Evolutionary conservation across 2,888 invertebrate species (phyloP), one percentile per base, ranked within the genome.

Genomic region (Phyllotreta striolata): DNA sequence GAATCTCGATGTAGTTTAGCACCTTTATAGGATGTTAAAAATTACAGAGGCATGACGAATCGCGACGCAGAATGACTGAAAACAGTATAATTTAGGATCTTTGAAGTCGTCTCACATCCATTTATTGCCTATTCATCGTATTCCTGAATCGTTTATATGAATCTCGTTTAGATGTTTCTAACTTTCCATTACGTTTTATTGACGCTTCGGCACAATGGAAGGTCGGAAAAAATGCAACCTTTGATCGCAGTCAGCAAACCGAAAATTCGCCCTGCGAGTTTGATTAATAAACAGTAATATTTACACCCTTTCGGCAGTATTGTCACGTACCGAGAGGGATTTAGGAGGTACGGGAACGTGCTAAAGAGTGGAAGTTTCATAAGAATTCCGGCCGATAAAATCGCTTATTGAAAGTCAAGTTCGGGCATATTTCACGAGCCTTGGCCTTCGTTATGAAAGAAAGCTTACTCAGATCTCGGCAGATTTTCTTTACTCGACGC

Each of bases 401-500:
- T 60, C 64, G 51, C 64, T 56, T 60, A 64, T 64, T 64, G 64
- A 60, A 63, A 63, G 63, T 63, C 63, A 58, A 58, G 56, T 63
- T 63, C 47, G 52, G 52, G 44, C 64, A 64, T 64, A 64, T 64
- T 64, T 64, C 64, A 64, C 52, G 52, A 46, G 39, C 55, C 38
- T 52, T 57, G 39, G 62, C 62, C 57, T 58, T 63, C 58, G 58
- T 63, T 58, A 58, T 54, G 58, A 40, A 58, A 24, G 24, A 24
- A 24, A 57, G 63, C 63, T 63, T 63, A 63, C 54, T 54, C 58
- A 54, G 39, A 63, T 63, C 57, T 56, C 51, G 55, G 39, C 57
- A 38, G 52, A 63, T 63, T 63, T 63, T 55, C 51, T 12, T 39
- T 38, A 40, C 24, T 51, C 12, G 41, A 34, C 51, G 58, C 49